Conservation (phyloP, 2,113 vertebrate genomes). For the Saccopteryx bilineata region DNA sequence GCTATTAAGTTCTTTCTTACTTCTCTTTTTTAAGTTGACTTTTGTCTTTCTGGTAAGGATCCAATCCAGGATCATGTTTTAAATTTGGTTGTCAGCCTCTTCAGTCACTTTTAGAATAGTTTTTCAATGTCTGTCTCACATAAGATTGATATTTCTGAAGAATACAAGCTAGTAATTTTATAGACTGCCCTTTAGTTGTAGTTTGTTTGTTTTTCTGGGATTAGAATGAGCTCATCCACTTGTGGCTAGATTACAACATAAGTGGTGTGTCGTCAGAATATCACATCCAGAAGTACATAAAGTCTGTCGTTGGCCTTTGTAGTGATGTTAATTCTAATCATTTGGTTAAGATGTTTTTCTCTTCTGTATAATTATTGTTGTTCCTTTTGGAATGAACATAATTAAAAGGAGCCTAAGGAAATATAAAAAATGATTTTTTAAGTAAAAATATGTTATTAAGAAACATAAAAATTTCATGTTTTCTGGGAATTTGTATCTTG, state of each 20-base stretch:
- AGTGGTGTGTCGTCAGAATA: background rate
- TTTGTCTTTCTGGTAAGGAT: background rate
- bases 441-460: background rate
- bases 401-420: background rate
- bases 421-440: background rate
- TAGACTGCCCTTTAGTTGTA: background rate
- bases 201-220: constrained; percentile 31
- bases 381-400: constrained; percentile 2
- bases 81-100: background rate
- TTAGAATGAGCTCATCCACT: background rate
- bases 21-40: background rate
- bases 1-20: background rate
- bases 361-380: background rate
- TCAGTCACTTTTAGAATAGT: background rate
- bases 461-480: background rate
- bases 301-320: background rate
- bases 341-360: background rate
- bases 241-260: background rate
- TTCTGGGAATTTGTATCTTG: constrained; percentile 7
- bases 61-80: constrained; percentile 12
- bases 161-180: background rate
- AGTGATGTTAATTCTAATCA: constrained; percentile 23
- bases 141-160: background rate
- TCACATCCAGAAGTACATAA: background rate
- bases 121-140: background rate